Percentiles rank a stretch among this genome's conserved stretches.
Conservation (phyloP, 2,888 invertebrate genomes). For the Galerucella calmariensis region DNA sequence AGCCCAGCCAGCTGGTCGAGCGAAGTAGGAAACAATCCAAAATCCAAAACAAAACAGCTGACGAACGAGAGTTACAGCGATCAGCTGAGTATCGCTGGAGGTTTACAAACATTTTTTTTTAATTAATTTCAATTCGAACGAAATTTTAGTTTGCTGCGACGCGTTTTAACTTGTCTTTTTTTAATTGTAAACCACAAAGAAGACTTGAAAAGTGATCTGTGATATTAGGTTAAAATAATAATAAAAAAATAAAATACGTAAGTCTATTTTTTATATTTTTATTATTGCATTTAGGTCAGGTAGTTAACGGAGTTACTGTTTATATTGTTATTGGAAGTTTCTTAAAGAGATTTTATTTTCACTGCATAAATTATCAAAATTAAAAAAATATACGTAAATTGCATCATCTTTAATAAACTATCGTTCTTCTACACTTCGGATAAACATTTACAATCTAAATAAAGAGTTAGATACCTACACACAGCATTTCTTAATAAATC, state of each 20-base stretch:
- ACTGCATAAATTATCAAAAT: too few species aligned
- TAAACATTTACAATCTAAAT: too few species aligned
- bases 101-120: conserved; percentile 20
- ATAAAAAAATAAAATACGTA: background rate
- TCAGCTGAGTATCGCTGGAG: conserved; percentile 48
- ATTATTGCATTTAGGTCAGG: background rate
- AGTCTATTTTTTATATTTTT: background rate
- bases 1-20: conserved; percentile 43
- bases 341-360: too few species aligned
- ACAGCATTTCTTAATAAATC: too few species aligned
- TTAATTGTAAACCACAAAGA: background rate
- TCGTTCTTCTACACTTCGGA: too few species aligned
- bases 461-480: too few species aligned
- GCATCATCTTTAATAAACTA: too few species aligned
- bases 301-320: too few species aligned
- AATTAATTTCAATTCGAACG: conserved; percentile 4
- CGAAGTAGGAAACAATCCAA: conserved; percentile 10
- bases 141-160: background rate
- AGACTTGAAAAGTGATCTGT: conserved; percentile 11
- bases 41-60: conserved; percentile 44
- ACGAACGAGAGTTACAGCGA: conserved; percentile 45
- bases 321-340: too few species aligned
- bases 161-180: background rate
- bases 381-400: too few species aligned
- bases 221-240: conserved; percentile 13